These are phyloP conservation scores for Patella vulgata DNA, from an alignment of 1,140 invertebrate species.

Conservation along the genomic window DNA sequence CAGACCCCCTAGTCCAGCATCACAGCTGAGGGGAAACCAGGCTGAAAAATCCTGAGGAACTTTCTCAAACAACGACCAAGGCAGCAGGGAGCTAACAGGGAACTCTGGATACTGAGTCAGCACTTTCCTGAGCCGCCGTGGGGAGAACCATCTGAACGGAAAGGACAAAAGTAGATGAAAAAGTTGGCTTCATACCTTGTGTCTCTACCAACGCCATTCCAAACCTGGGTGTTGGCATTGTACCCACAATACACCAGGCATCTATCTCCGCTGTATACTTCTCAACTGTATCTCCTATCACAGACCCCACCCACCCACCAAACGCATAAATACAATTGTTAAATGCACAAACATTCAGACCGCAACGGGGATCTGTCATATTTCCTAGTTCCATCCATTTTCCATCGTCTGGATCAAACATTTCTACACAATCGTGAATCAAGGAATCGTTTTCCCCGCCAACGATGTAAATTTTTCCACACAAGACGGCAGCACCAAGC, in stretches of 20 bases:
- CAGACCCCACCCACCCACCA: slow-evolving; percentile 92
- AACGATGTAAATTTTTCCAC: slow-evolving; percentile 50
- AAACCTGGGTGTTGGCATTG: slow-evolving; percentile 82
- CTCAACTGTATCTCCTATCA: slow-evolving; percentile 89
- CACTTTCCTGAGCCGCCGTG: no score
- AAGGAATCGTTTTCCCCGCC: slow-evolving; percentile 78
- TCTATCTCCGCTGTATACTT: slow-evolving; percentile 83
- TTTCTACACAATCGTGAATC: slow-evolving; percentile 88
- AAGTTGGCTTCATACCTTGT: slow-evolving; percentile 82
- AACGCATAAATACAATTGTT: slow-evolving; percentile 87
- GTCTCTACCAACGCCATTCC: slow-evolving; percentile 92
- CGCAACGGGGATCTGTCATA: slow-evolving; percentile 84
- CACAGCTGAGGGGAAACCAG: no score
- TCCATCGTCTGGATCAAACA: slow-evolving; percentile 79
- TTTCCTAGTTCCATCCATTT: slow-evolving; percentile 73
- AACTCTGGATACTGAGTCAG: no score
- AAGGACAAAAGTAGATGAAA: no score
- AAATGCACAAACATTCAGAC: slow-evolving; percentile 87
- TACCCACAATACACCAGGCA: slow-evolving; percentile 79
- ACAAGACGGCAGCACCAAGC: slow-evolving; percentile 40
- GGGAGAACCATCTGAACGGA: no score
- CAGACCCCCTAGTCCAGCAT: no score
- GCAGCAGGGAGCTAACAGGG: no score
- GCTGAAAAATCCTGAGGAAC: no score
- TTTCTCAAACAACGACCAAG: no score